These are phyloP conservation scores for Falcunculus frontatus DNA, from an alignment of 2,113 vertebrate genomes.

Conservation along the genomic window DNA sequence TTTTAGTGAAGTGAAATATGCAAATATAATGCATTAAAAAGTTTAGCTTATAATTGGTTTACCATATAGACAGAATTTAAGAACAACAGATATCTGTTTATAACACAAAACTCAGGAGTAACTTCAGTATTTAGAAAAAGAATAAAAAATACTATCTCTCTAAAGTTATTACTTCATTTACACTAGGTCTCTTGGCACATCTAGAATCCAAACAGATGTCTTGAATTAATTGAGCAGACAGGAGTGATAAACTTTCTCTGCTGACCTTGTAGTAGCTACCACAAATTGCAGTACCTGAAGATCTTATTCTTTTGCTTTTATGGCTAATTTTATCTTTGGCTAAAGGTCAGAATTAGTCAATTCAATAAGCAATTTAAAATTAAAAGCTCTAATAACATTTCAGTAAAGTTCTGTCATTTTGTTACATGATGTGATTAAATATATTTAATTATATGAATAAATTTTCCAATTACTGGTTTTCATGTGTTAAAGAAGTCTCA, in stretches of 20 bases:
- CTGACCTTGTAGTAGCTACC: neutral
- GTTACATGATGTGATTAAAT: neutral
- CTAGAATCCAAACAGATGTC: neutral
- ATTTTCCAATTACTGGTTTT: neutral
- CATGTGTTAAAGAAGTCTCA: neutral
- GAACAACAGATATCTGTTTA: neutral
- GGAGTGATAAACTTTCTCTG: neutral
- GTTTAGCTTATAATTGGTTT: neutral
- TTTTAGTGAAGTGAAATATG: neutral
- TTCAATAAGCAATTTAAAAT: constrained; percentile 16
- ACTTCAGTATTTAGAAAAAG: neutral
- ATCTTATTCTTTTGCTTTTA: constrained; percentile 21
- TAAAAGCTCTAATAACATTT: neutral
- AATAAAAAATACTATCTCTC: neutral
- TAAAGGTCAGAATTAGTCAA: neutral
- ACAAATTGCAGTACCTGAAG: neutral
- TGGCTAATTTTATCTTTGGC: neutral
- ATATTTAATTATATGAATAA: neutral
- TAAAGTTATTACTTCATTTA: constrained; percentile 26
- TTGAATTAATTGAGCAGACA: neutral
- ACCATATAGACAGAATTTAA: neutral
- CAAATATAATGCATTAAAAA: neutral
- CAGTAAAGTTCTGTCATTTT: neutral
- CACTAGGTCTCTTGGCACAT: neutral
- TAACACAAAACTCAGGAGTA: neutral